phyloP scores from a whole-genome alignment of 2,797 vertebrate species.

The Neostethus bicornis region DNA sequence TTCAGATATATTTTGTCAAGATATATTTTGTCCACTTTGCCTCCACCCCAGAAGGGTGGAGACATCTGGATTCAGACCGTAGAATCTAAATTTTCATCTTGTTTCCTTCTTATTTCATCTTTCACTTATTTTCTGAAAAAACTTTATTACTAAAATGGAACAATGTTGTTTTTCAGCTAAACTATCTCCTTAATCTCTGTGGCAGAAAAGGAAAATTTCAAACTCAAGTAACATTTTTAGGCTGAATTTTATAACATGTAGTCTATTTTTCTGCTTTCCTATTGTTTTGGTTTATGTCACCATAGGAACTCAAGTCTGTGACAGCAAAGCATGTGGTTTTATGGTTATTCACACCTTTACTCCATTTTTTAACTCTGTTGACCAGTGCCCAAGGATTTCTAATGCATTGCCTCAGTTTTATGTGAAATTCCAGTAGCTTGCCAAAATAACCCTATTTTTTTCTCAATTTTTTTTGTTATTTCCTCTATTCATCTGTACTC shows the following conservation, averaged over 20 bases:
- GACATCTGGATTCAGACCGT: no score
- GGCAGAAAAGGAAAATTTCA: neutral
- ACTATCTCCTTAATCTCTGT: neutral
- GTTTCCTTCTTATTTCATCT: slow-evolving; percentile 12
- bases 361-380: slow-evolving; percentile 15
- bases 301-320: slow-evolving; percentile 18
- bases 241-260: neutral
- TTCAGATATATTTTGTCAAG: slow-evolving; percentile 24
- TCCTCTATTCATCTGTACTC: slow-evolving; percentile 76
- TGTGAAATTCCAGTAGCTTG: neutral
- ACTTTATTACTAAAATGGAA: slow-evolving; percentile 17
- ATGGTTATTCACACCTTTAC: slow-evolving; percentile 20
- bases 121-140: slow-evolving; percentile 2
- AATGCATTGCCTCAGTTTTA: neutral
- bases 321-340: slow-evolving; percentile 46
- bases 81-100: no score
- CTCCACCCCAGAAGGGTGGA: slow-evolving; percentile 5
- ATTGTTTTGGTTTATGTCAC: slow-evolving; percentile 33
- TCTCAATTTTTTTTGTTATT: no score
- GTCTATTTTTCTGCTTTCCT: slow-evolving; percentile 13
- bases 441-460: neutral
- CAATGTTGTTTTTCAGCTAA: neutral
- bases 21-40: slow-evolving; percentile 12
- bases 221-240: neutral
- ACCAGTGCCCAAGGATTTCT: slow-evolving; percentile 16